Percentiles rank a stretch among this genome's conserved stretches.
phyloP scores from a whole-genome alignment of 2,113 vertebrate species.

The Microtus oregoni region DNA sequence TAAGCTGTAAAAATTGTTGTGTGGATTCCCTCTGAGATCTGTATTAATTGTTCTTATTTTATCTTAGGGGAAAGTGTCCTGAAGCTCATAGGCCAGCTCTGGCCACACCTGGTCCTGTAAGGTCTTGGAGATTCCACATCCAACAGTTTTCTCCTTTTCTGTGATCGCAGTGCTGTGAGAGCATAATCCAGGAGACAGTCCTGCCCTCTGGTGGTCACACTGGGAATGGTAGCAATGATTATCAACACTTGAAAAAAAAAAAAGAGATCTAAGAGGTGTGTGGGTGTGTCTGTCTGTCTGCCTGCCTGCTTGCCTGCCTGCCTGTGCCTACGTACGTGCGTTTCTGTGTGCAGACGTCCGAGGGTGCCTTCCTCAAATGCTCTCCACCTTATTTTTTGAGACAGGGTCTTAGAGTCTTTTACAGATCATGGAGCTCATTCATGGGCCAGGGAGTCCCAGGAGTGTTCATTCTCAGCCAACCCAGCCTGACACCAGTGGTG shows the following conservation, averaged over 20 bases:
- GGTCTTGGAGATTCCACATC: rapidly evolving
- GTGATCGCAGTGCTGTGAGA: rapidly evolving
- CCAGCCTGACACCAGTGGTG: not conserved
- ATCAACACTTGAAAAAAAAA: not conserved
- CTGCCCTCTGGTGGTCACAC: not conserved
- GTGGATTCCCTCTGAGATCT: not conserved
- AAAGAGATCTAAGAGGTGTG: too few relatives aligned
- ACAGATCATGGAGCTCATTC: not conserved
- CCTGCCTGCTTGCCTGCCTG: not conserved
- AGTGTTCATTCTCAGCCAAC: not conserved
- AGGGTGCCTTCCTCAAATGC: not conserved
- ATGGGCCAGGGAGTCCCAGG: not conserved
- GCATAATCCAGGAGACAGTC: not conserved
- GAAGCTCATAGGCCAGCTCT: not conserved
- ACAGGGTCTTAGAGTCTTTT: not conserved
- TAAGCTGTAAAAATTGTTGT: not conserved
- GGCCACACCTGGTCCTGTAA: not conserved
- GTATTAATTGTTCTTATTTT: not conserved
- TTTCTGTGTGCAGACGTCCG: not conserved
- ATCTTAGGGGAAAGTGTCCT: not conserved
- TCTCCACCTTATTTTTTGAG: not conserved
- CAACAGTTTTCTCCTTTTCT: not conserved
- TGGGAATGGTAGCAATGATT: not conserved
- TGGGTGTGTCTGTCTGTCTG: not conserved
- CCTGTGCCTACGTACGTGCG: not conserved